Conservation (phyloP, 2,113 vertebrate species). For the Thinocorus orbignyianus region DNA sequence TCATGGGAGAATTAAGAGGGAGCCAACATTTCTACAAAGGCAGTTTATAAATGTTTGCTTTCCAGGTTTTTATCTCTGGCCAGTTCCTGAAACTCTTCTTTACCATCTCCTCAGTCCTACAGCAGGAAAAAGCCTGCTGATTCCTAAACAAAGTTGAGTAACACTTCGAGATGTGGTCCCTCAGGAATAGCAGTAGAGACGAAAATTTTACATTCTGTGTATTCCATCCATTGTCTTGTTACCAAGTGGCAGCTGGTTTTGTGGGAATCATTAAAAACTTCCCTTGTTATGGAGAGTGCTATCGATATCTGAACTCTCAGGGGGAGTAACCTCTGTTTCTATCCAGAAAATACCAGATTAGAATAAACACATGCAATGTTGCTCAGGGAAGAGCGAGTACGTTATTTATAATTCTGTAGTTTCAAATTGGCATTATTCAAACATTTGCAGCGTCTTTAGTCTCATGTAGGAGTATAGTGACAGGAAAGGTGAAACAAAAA, state of each 20-base stretch:
- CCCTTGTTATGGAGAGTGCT: background rate
- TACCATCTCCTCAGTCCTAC: background rate
- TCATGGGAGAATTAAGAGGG: background rate
- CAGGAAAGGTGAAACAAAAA: conserved; percentile 42
- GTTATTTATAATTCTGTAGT: background rate
- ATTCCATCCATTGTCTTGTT: background rate
- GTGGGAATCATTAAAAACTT: conserved; percentile 26
- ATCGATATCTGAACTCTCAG: background rate
- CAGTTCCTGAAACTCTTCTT: background rate
- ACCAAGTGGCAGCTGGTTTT: background rate
- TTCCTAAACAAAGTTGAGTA: background rate
- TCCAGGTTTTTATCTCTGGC: conserved; percentile 3
- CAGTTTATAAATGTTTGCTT: background rate
- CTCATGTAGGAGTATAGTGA: conserved; percentile 21
- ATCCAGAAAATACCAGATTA: background rate
- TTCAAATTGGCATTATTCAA: background rate
- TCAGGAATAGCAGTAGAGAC: background rate
- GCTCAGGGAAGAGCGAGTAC: background rate
- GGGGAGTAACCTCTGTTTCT: background rate
- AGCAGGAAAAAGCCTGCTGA: background rate
- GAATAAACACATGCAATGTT: background rate
- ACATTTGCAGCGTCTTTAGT: background rate
- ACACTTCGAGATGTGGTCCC: background rate
- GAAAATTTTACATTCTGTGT: background rate
- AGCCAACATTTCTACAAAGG: background rate